Percentiles rank a stretch among this genome's conserved stretches.
Evolutionary conservation across 2,888 invertebrate species (phyloP).

Genomic region (Brachylomia viminalis): DNA sequence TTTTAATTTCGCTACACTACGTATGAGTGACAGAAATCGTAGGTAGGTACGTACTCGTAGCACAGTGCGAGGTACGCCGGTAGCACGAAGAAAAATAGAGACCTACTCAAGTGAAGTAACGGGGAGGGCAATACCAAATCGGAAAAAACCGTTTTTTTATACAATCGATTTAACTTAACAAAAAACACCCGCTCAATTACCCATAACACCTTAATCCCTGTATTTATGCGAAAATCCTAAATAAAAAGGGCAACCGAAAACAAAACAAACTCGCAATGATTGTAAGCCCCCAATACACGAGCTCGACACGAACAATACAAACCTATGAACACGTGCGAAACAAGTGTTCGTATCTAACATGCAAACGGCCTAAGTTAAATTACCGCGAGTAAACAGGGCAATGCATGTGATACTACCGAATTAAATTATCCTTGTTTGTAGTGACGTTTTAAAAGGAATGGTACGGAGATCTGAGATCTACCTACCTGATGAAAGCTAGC

Average conservation of each 20-base stretch:
- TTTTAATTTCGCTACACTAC: too few relatives aligned
- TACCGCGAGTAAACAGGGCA: conserved; percentile 39
- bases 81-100: background rate
- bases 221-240: conserved; percentile 10
- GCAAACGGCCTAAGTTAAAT: conserved; percentile 41
- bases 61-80: background rate
- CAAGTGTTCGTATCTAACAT: conserved; percentile 33
- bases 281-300: conserved; percentile 10
- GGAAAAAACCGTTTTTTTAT: background rate
- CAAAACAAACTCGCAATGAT: background rate
- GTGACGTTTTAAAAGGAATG: conserved; percentile 1
- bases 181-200: background rate
- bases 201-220: background rate
- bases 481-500: background rate
- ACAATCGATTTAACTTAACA: background rate
- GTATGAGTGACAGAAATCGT: too few relatives aligned
- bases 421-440: conserved; percentile 10
- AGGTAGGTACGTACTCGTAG: background rate
- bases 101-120: background rate
- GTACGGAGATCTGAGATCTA: background rate
- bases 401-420: conserved; percentile 20
- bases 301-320: conserved; percentile 21
- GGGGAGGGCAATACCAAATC: background rate
- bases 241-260: background rate
- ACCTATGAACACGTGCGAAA: conserved; percentile 34